These are phyloP conservation scores for Caenorhabditis becei DNA, from an alignment of 2,888 invertebrate species.

Conservation along the genomic window DNA sequence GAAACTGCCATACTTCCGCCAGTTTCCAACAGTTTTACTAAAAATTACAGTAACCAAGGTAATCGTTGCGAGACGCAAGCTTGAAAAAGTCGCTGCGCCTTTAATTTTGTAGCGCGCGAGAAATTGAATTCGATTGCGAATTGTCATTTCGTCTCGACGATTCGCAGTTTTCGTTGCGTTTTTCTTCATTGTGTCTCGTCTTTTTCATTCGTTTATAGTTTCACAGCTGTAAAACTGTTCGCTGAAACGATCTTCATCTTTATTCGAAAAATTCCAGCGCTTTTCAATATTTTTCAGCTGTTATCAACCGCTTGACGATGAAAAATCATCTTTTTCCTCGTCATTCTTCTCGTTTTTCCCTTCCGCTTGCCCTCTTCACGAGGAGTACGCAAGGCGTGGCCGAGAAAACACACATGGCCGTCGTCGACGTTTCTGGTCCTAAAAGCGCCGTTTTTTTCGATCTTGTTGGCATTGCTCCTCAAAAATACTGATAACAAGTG, in stretches of 20 bases:
- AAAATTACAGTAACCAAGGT: neutral
- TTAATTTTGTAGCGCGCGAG: neutral
- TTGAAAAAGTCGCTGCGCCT: neutral
- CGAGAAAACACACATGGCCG: constrained; percentile 2
- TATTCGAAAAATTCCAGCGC: neutral
- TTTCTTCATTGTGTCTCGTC: neutral
- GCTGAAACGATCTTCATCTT: constrained; percentile 21
- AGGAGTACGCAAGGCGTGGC: constrained; percentile 3
- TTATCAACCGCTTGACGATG: neutral
- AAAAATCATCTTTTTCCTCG: constrained; percentile 13
- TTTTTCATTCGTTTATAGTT: neutral
- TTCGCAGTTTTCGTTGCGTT: neutral
- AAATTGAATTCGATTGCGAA: neutral
- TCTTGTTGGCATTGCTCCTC: neutral
- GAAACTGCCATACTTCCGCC: too few relatives aligned
- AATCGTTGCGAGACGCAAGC: neutral
- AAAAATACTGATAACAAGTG: constrained; percentile 13
- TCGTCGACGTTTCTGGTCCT: neutral
- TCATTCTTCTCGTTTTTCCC: neutral
- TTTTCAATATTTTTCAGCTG: constrained; percentile 1
- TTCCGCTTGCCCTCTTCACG: neutral
- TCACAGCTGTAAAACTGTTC: neutral
- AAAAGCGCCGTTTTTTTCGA: neutral
- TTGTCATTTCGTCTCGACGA: neutral
- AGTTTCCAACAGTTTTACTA: too few relatives aligned